Evolutionary conservation across 2,888 invertebrate species (phyloP).

Genomic region (Lochmaea capreae): DNA sequence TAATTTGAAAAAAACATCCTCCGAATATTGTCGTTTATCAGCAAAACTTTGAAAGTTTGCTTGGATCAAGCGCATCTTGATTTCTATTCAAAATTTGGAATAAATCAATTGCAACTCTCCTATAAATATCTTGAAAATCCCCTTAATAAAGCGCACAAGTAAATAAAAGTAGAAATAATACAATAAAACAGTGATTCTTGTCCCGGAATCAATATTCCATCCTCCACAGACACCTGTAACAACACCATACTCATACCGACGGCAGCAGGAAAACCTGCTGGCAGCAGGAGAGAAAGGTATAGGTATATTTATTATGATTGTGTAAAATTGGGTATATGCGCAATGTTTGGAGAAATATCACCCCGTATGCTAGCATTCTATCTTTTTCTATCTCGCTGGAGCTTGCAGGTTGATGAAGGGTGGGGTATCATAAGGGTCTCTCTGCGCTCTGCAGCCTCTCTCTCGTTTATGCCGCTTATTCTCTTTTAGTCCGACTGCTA

Average conservation of each 20-base stretch:
- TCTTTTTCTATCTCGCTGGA: conserved; percentile 13
- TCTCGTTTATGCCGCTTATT: conserved; percentile 16
- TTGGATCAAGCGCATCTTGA: too few species aligned
- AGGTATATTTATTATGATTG: conserved; percentile 51
- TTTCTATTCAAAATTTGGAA: too few species aligned
- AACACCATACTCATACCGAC: conserved; percentile 41
- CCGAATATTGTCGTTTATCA: too few species aligned
- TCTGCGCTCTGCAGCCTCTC: conserved; percentile 43
- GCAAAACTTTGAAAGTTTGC: too few species aligned
- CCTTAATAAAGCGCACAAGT: background rate
- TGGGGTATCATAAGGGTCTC: conserved; percentile 52
- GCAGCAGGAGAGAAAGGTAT: conserved; percentile 42
- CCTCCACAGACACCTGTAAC: conserved; percentile 45
- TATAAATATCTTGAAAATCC: background rate
- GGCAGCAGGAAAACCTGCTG: conserved; percentile 33
- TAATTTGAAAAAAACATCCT: too few species aligned
- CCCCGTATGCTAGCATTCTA: conserved; percentile 48
- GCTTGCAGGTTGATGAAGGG: conserved; percentile 41
- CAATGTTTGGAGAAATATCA: conserved; percentile 55
- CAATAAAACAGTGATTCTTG: background rate
- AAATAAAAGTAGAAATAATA: background rate
- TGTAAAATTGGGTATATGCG: conserved; percentile 54
- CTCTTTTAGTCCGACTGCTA: conserved; percentile 19
- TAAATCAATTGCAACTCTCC: background rate
- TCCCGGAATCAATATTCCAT: conserved; percentile 40